Conservation (phyloP, 2,797 vertebrate species). For the Enteromius thamalakanensis region DNA sequence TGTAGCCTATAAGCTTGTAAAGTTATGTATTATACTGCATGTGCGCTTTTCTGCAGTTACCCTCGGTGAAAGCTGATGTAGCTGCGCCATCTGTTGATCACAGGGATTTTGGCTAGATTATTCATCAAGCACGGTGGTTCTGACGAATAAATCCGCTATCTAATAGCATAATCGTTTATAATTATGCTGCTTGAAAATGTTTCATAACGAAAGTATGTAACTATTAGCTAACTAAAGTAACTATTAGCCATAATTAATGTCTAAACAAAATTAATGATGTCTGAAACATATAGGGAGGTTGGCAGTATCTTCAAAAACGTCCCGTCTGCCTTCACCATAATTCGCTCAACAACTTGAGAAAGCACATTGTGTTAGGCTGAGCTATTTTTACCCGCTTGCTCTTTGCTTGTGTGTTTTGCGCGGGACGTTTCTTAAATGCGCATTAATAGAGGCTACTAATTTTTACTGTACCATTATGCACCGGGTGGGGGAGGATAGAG, state of each 20-base stretch:
- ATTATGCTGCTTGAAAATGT: background rate
- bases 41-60: background rate
- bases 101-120: background rate
- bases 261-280: background rate
- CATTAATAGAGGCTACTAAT: background rate
- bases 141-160: background rate
- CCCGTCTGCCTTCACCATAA: background rate
- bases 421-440: background rate
- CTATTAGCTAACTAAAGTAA: too few species aligned
- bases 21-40: background rate
- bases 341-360: background rate
- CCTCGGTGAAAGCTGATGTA: slow-evolving; percentile 11
- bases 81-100: slow-evolving; percentile 50
- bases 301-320: background rate
- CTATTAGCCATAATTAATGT: background rate
- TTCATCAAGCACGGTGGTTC: background rate
- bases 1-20: background rate
- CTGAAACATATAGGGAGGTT: background rate
- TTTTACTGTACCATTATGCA: slow-evolving; percentile 3
- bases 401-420: background rate
- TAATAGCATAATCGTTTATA: background rate
- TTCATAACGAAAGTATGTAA: background rate
- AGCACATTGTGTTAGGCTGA: background rate
- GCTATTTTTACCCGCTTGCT: background rate
- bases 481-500: background rate